Evolutionary conservation across 2,888 invertebrate genomes (phyloP), one percentile per base, ranked within the genome.

Genomic region (Nebria salina): DNA sequence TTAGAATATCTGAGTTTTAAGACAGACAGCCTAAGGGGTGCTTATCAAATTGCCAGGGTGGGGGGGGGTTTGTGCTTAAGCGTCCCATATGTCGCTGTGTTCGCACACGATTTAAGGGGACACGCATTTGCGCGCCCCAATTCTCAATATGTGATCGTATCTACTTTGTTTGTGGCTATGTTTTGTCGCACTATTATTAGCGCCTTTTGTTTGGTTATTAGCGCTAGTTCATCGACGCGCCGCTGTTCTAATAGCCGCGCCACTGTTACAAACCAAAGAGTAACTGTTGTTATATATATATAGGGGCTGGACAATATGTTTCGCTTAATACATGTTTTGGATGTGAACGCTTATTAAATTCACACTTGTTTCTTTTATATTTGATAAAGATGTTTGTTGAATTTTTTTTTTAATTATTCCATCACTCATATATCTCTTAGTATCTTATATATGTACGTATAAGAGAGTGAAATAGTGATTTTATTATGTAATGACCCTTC

Each of bases 131-230:
- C 72, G 26, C 73, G 66, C 26, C 68, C 20, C 68, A 26, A 20
- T 13, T 20, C 13, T 68, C 15, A 68, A 73, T 20, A 73, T 65
- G 73, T 78, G 78, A 78, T 78, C 78, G 68, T 78, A 78, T 78
- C 78, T 73, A 73, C 73, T 78, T 78, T 80, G 77, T 83, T 82
- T 82, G 83, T 82, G 83, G 83, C 83, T 81, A 77, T 82, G 83
- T 83, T 83, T 84, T 84, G 84, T 85, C 84, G 83, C 83, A 66
- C 82, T 83, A 83, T 84, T 85, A 85, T 83, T 84, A 84, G 83
- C 82, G 81, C 84, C 54, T 82, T 85, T 85, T 85, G 85, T 85
- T 76, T 77, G 68, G 80, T 83, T 84, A 83, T 84, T 83, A 84
- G 82, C 82, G 75, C 68, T 68, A 68, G 20, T 25, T 68, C 68